Evolutionary conservation across 2,888 invertebrate species (phyloP), one percentile per base, ranked within the genome.

Genomic region (Caenorhabditis sulstoni): DNA sequence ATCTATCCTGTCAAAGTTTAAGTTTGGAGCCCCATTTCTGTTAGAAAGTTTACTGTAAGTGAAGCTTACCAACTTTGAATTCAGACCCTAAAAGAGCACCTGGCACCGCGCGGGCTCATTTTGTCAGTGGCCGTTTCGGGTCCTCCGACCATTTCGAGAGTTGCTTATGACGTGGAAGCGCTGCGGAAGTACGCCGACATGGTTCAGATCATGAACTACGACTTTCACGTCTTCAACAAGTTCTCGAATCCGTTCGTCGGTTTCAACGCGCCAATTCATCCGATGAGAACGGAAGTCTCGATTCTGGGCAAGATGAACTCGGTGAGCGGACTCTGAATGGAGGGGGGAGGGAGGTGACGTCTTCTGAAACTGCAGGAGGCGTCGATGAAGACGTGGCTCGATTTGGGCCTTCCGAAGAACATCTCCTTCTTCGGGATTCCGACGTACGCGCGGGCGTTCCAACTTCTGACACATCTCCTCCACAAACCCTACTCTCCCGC

Each of bases 141-240:
- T 12, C 94, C 94, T 0, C 92, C 93, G 87, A 93, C 93, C 0
- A 94, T 96, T 70, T 93, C 94, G 0, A 93, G 94, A 87, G 92
- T 93, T 68, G 93, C 95, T 0, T 96, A 96, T 90, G 94, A 95
- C 90, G 93, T 96, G 12, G 92, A 93, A 20, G 93, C 94, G 90
- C 92, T 96, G 39, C 14, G 41, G 14, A 94, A 94, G 61, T 92
- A 94, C 90, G 93, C 94, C 0, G 96, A 96, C 91, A 95, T 93
- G 91, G 93, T 95, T 0, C 95, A 95, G 90, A 89, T 96, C n/a
- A 96, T 96, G 96, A 93, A 94, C 0, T 96, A 96, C 90, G 96
- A 96, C 90, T 96, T 93, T 89, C 95, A 96, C 91, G 94, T 93
- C 88, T 96, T 74, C 67, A 50, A 57, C 22, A 61, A 52, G 23